Evolutionary conservation across 2,113 vertebrate species (phyloP).

Genomic region (Cryptotis parvus): DNA sequence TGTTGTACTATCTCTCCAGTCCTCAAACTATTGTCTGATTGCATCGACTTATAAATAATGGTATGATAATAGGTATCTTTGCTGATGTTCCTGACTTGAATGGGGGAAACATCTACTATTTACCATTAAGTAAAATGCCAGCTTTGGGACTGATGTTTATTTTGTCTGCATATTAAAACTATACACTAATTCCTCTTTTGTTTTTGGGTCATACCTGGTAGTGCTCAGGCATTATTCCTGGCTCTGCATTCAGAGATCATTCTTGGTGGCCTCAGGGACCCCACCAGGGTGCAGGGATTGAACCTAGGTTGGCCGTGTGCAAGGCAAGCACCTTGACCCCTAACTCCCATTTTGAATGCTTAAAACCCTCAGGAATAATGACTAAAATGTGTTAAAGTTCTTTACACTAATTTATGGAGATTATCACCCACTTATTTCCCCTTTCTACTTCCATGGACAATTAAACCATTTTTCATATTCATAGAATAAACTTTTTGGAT

Average conservation of each 20-base stretch:
- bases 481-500: background rate
- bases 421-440: background rate
- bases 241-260: too few relatives aligned
- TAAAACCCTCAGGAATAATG: background rate
- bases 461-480: constrained; percentile 39
- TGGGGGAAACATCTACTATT: background rate
- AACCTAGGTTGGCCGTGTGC: too few relatives aligned
- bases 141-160: background rate
- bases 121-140: background rate
- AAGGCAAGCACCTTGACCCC: too few relatives aligned
- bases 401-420: background rate
- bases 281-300: too few relatives aligned
- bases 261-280: too few relatives aligned
- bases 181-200: background rate
- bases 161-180: background rate
- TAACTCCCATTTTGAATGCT: background rate
- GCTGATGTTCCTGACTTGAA: background rate
- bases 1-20: too few relatives aligned
- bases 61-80: background rate
- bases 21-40: background rate
- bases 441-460: constrained; percentile 36
- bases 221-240: too few relatives aligned
- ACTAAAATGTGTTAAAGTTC: background rate
- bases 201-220: too few relatives aligned
- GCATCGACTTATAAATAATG: background rate